Conservation (phyloP, 2,888 invertebrate genomes). For the Acleris literana region DNA sequence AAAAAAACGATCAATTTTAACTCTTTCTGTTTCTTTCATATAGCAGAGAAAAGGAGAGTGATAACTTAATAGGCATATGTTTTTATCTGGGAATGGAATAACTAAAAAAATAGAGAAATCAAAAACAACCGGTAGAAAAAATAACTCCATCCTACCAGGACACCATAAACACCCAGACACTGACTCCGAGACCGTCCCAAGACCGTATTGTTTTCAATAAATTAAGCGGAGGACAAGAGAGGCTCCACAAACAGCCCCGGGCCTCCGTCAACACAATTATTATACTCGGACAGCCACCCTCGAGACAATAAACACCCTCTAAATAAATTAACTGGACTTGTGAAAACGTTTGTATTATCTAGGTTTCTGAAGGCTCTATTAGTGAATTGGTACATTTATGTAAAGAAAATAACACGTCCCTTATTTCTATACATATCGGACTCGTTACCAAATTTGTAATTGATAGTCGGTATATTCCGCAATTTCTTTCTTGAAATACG, state of each 20-base stretch:
- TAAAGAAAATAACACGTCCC: too few species aligned
- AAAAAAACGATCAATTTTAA: too few species aligned
- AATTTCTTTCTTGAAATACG: too few species aligned
- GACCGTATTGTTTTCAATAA: conserved; percentile 79
- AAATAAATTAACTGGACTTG: conserved; percentile 79
- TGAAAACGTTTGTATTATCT: conserved; percentile 50
- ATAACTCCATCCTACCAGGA: conserved; percentile 20
- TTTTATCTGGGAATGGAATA: too few species aligned
- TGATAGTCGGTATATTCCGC: too few species aligned
- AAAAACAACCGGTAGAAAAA: neutral
- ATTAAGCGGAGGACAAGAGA: conserved; percentile 76
- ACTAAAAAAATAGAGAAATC: neutral
- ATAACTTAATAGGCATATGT: too few species aligned
- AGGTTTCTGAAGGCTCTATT: conserved; percentile 15
- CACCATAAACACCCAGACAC: conserved; percentile 27
- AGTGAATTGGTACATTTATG: neutral
- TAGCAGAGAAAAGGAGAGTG: too few species aligned
- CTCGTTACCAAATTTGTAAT: too few species aligned
- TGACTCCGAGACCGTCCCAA: conserved; percentile 35
- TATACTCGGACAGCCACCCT: conserved; percentile 81
- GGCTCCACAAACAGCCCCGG: conserved; percentile 70
- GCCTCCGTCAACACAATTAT: conserved; percentile 82
- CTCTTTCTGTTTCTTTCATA: too few species aligned
- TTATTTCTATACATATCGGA: too few species aligned
- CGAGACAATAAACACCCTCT: conserved; percentile 76